A percentile compares a stretch with the other conserved stretches of the same genome.
These are phyloP conservation scores for Phenacoccus solenopsis DNA, from an alignment of 1,140 invertebrate genomes.

Conservation along the genomic window DNA sequence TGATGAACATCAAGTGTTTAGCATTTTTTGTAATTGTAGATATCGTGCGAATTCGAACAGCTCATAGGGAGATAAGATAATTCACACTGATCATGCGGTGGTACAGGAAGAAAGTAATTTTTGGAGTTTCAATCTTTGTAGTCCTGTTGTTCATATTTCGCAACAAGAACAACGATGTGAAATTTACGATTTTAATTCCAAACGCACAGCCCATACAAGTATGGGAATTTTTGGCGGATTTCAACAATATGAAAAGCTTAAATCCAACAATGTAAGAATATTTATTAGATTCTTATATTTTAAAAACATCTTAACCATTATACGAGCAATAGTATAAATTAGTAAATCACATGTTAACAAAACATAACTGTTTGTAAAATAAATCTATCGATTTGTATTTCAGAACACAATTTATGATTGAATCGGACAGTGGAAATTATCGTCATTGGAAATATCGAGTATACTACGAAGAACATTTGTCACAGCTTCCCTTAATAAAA, in stretches of 20 bases:
- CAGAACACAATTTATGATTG: constrained; percentile 47
- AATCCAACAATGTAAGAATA: constrained; percentile 56
- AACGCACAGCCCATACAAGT: constrained; percentile 43
- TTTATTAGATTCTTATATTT: constrained; percentile 3
- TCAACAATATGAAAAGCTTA: constrained; percentile 53
- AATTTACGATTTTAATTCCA: constrained; percentile 31
- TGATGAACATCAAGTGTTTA: no score
- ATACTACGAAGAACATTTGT: constrained; percentile 48
- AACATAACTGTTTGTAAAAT: not conserved
- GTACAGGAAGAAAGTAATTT: not conserved
- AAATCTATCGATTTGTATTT: constrained; percentile 23
- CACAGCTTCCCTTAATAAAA: constrained; percentile 45
- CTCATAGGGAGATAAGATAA: no score
- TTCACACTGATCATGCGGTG: not conserved
- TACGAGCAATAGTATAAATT: constrained; percentile 8
- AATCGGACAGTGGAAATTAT: constrained; percentile 47
- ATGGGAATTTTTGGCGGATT: constrained; percentile 60
- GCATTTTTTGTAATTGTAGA: no score
- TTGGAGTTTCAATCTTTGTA: not conserved
- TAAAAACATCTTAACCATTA: constrained; percentile 21
- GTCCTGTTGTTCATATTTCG: not conserved
- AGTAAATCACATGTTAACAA: constrained; percentile 17
- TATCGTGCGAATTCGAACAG: no score
- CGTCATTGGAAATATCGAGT: constrained; percentile 56
- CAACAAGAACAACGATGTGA: not conserved